Evolutionary conservation across 1,140 invertebrate species (phyloP), one percentile per base, ranked within the genome.

Genomic region (Heliconius melpomene): DNA sequence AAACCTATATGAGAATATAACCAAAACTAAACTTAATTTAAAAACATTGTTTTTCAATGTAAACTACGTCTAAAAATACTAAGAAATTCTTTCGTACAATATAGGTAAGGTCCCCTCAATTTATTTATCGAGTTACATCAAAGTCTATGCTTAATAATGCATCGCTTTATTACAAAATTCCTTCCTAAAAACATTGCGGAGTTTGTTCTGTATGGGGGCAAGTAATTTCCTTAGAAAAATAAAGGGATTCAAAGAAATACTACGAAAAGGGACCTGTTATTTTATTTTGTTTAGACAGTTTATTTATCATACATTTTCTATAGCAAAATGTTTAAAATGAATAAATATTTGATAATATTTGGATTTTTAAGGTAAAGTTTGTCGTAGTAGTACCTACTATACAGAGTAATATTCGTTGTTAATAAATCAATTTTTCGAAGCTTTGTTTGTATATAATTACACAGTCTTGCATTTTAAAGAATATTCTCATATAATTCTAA

Each of bases 111-210:
- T 32, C 16, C 23, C 46, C 46, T 18, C 73, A 79, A 72, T 79
- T 54, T 84, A 79, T 84, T 87, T 86, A 86, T 85, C 82, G 82
- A 80, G 77, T 72, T 57, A 89, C 85, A 89, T 91, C 88, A 91
- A 89, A 90, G 84, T 82, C 79, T 71, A 80, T 86, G 88, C 84
- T 90, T 90, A 89, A 89, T 91, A 89, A 89, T 89, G 87, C 87
- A 89, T 86, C 84, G 82, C 83, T 87, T 89, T 88, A 87, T 89
- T 87, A 88, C 82, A 78, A 84, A 87, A 88, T 83, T 86, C 78
- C 86, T 88, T 88, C 82, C 82, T 82, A 82, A 82, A 57, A 79
- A 79, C 80, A 74, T 77, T 46, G 40, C 32, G 36, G 57, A 83
- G 81, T 87, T 83, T 84, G 80, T 82, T 81, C 78, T 75, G 74